Evolutionary conservation across 2,113 vertebrate genomes (phyloP).

Genomic region (Coryphaenoides rupestris): DNA sequence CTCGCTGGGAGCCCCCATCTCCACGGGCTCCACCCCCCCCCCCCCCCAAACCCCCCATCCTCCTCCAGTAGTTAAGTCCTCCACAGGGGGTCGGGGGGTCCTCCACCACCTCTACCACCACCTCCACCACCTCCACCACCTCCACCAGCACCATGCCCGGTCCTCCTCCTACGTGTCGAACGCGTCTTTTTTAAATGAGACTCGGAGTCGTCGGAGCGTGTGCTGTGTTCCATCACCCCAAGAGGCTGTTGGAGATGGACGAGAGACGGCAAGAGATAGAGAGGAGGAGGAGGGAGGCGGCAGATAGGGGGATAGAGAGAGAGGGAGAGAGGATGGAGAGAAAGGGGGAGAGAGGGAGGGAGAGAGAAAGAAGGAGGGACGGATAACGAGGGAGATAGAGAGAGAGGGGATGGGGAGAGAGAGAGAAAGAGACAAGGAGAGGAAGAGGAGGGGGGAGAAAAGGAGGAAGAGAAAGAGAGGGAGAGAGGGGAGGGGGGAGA

Average conservation of each 20-base stretch:
- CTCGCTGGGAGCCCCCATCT: constrained; percentile 62
- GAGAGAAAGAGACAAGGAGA: no score
- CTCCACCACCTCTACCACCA: constrained; percentile 34
- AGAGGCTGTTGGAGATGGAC: no score
- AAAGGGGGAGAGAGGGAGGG: neutral
- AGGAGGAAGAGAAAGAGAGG: no score
- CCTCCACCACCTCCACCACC: constrained; percentile 13
- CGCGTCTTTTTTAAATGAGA: neutral
- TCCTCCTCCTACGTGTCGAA: neutral
- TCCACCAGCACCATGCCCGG: neutral
- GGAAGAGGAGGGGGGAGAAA: no score
- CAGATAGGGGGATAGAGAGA: constrained; percentile 39
- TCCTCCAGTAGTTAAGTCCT: constrained; percentile 59
- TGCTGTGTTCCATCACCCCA: no score
- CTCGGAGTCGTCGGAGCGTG: neutral
- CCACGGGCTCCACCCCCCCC: constrained; percentile 24
- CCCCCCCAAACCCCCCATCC: no score
- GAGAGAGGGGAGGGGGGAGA: no score
- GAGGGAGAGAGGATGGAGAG: constrained; percentile 15
- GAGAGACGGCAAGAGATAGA: no score
- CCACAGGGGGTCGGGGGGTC: constrained; percentile 43
- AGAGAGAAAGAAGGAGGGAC: no score
- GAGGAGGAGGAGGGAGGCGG: no score
- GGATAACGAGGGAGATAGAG: no score
- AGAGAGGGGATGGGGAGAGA: no score